These are phyloP conservation scores for Sebastes iracundus DNA, from an alignment of 2,797 vertebrate species.

Conservation along the genomic window DNA sequence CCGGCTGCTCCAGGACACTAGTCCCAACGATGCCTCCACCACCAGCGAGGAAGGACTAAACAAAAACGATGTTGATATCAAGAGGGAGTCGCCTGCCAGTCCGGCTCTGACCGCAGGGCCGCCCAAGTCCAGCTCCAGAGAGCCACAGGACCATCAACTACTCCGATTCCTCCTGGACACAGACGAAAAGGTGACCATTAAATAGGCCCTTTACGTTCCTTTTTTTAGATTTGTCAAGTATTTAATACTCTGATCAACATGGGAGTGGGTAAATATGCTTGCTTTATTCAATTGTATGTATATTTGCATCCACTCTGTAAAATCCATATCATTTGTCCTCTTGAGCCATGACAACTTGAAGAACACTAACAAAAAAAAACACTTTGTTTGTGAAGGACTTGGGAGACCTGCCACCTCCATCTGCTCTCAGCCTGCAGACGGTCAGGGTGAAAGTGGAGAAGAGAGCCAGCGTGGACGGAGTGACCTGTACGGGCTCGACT, in stretches of 20 bases:
- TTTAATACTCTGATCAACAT: too few species aligned
- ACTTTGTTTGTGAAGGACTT: conserved; percentile 77
- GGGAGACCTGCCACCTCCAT: conserved; percentile 84
- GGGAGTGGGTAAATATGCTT: too few species aligned
- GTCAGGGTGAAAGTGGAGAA: conserved; percentile 93
- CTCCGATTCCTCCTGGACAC: conserved; percentile 95
- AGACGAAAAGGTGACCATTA: conserved; percentile 86
- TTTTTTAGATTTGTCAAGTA: not conserved
- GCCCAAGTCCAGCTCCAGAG: conserved; percentile 81
- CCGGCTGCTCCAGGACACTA: conserved; percentile 93
- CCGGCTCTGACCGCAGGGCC: conserved; percentile 57
- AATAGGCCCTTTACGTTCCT: too few species aligned
- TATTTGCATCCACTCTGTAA: not conserved
- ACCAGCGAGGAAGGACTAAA: conserved; percentile 39
- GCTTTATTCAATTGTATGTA: too few species aligned
- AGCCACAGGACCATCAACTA: conserved; percentile 94
- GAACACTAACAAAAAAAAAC: not conserved
- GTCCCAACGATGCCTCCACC: conserved; percentile 83
- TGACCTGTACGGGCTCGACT: conserved; percentile 36
- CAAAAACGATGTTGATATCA: conserved; percentile 74
- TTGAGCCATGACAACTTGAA: not conserved
- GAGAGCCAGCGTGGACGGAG: conserved; percentile 80
- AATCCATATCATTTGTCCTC: not conserved
- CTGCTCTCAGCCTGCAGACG: conserved; percentile 89
- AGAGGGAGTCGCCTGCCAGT: conserved; percentile 77